Base-by-base conservation (phyloP, 2,797 vertebrate species). In the Chiroxiphia lanceolata region DNA sequence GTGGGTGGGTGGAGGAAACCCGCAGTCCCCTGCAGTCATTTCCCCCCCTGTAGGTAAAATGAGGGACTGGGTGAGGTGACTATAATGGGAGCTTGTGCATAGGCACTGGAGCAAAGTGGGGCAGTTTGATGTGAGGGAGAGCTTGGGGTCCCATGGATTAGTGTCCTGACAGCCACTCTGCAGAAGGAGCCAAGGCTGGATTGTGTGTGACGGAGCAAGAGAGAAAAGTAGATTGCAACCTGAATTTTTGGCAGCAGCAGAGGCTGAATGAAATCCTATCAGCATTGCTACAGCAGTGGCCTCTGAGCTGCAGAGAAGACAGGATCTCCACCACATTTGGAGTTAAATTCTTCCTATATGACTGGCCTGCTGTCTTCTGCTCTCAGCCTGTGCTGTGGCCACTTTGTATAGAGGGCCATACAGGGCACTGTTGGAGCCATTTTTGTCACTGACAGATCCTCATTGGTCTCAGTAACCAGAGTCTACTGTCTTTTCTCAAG, bases 221-320 rank as follows among this genome's bases (percentile, higher is more conserved):
- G 54, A 77, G 59, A 68, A 78, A 92, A 72, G 26, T 22, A 25
- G 12, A 44, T 72, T 79, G 67, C 48, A 82, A 15, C n/a, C 38
- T 79, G 36, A 65, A 80, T 77, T 84, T 68, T 50, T 76, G 74
- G 71, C 81, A 76, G 70, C 74, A 72, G 44, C 56, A 69, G 42
- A 27, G n/a, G 47, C 51, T 79, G 64, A 63, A 68, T 14, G 15
- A 81, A 76, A 40, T 54, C 31, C 15, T 63, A 10, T 40, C 2
- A 2, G 23, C 0, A 0, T 56, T 77, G 53, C 48, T 90, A 5
- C 1, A 0, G 31, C 0, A 0, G 63, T 50, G 60, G 29, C 63
- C 50, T 82, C 74, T 0, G 8, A 76, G 63, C 47, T 94, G 47
- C 2, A 0, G 8, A 34, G 80, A 59, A 82, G 57, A 25, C 70